Base-by-base conservation (phyloP, 2,113 vertebrate species). In the Recurvirostra avosetta region DNA sequence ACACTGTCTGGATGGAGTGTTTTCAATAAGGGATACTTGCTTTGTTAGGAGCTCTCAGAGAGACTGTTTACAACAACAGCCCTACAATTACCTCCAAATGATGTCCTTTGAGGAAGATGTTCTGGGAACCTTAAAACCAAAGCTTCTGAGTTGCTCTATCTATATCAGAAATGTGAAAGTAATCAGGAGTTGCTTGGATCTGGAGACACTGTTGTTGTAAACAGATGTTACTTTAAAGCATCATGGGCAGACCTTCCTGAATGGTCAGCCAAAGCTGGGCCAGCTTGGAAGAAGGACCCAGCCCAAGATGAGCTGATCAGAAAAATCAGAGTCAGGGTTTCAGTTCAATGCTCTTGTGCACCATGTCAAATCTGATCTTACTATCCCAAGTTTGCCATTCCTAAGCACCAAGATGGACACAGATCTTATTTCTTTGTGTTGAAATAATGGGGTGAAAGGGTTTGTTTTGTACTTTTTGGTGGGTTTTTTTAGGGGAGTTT, bases 1-100 rank as follows among this genome's bases (percentile, higher is more conserved):
- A 11, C 29, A 0, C n/a, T 17, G 41, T 19, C 34, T 47, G 59
- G 65, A 55, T 20, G 41, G 91, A 68, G 53, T 85, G 92, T 86
- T 95, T 96, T 86, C 96, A 95, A 86, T 83, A 56, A 87, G 58
- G 74, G 86, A 47, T 58, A 23, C 82, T 92, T 70, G 65, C 78
- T 86, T 58, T 58, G 86, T 23, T 75, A 79, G 73, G 86, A 94
- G 59, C 13, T 86, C 77, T 65, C 2, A 8, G 88, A 52, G 49
- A 76, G 59, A n/a, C 7, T 81, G 81, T 95, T 96, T 86, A 84
- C 74, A 47, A 45, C 58, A n/a, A 6, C 78, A 18, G 45, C 47
- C 41, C 5, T n/a, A 12, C 41, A 62, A 88, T 94, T 80, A 65
- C 92, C 86, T 92, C 93, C 71, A 40, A 50, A 50, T 30, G 71